Conservation (phyloP, 2,797 vertebrate genomes). For the Rhynchonycteris naso region DNA sequence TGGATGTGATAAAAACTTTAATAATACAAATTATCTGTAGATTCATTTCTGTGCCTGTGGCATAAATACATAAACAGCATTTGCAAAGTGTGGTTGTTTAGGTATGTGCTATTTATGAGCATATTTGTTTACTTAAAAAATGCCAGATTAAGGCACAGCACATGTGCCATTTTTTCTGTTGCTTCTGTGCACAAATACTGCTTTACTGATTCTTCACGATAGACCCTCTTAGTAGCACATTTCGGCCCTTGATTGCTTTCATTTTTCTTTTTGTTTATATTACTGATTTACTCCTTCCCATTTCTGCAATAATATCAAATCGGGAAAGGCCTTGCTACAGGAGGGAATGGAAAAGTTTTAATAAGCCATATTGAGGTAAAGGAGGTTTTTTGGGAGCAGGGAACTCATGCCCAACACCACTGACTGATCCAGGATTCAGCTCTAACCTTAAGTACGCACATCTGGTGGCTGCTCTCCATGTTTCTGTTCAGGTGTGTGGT, state of each 20-base stretch:
- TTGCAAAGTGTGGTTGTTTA: not conserved
- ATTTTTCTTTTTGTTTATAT: not conserved
- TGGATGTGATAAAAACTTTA: constrained; percentile 54
- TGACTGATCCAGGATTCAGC: not conserved
- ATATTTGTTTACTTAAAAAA: constrained; percentile 41
- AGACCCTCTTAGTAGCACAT: not conserved
- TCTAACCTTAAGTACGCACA: not conserved
- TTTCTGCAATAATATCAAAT: not conserved
- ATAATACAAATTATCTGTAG: constrained; percentile 49
- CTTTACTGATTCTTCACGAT: not conserved
- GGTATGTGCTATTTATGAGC: constrained; percentile 35
- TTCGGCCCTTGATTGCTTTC: not conserved
- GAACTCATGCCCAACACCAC: not conserved
- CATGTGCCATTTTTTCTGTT: not conserved
- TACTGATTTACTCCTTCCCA: not conserved
- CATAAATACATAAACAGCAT: constrained; percentile 37
- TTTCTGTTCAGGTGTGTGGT: not conserved
- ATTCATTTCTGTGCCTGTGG: constrained; percentile 37
- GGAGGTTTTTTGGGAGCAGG: not conserved
- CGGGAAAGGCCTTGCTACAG: not conserved
- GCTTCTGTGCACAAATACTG: not conserved
- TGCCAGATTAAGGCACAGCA: not conserved
- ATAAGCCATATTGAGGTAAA: not conserved
- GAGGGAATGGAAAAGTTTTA: not conserved
- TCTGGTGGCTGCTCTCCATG: not conserved